Evolutionary conservation across 2,797 vertebrate genomes (phyloP), one percentile per base, ranked within the genome.

Genomic region (Myiothlypis chrysogaster): DNA sequence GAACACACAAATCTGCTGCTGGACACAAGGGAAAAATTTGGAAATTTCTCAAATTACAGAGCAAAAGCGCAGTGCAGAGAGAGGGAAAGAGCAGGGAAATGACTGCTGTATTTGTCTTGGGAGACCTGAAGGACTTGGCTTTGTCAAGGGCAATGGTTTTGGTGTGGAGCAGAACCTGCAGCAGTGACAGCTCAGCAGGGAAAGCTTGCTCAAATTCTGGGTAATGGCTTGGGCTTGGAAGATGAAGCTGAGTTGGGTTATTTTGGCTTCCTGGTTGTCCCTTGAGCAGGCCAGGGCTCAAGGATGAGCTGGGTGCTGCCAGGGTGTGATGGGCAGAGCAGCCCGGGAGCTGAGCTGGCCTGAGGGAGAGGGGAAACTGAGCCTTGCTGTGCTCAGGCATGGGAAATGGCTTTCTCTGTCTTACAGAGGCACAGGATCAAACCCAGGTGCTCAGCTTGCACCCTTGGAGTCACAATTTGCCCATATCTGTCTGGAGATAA

Each of bases 161-260:
- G 71, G 79, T 10, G 3, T 11, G 35, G 72, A 73, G 69, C n/a
- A 73, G 52, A 69, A 56, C 11, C 77, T 55, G 72, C 84, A 46
- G 72, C 71, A 57, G 1, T 1, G 39, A 17, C 34, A 72, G 68
- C 71, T 68, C 63, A 35, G 61, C 57, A 64, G 71, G 50, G 37
- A 79, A n/a, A 52, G 32, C 1, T 0, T 21, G 3, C 37, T 32
- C 1, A 0, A 2, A 28, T 21, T 6, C 24, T 43, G 63, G 10
- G 35, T 3, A 7, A 25, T 1, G 24, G 3, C 35, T 77, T 15
- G 56, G 27, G 39, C 44, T 81, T 83, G 47, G 52, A 57, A 83
- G 39, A 47, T 43, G 22, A 56, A 23, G 39, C 57, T 43, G 22
- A 56, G 18, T 1, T 24, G 19, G 19, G 44, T 16, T 78, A 19